Evolutionary conservation across 2,797 vertebrate genomes (phyloP), one percentile per base, ranked within the genome.

Genomic region (Corythornis leucogaster): DNA sequence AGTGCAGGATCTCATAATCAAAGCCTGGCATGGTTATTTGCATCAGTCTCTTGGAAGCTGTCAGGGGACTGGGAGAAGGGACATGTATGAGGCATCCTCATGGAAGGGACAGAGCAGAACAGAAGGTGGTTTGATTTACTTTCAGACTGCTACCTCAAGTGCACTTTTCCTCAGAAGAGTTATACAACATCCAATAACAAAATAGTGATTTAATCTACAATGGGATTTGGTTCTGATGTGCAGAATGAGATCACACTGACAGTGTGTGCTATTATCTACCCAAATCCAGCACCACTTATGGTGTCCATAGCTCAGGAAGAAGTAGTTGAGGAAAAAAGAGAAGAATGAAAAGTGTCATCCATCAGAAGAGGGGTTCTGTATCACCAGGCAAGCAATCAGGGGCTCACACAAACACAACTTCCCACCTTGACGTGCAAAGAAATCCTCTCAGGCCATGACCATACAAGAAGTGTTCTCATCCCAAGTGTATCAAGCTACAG

Each of bases 1-100:
- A 84, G 48, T 62, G 94, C 88, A 82, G 46, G 66, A 76, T 80
- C 84, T 91, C 80, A 84, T 95, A 96, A 96, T 95, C 96, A 96
- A 96, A 95, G 96, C 88, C 79, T 90, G 88, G 94, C 94, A 93
- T 15, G 0, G 80, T 81, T 88, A 80, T 90, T 94, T 92, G 83
- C 94, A 92, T 93, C 69, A 54, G 69, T 45, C 57, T 62, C 87
- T 46, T 80, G 84, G 79, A 93, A 93, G 78, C 66, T 88, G 87
- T 92, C 91, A 89, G 80, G 91, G 94, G 88, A 95, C 55, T 87
- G 75, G 82, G 70, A 67, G 75, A 77, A 89, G 62, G 84, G 84
- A 95, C 91, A 53, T 18, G 26, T 77, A 85, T 85, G 67, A 80
- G 62, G 40, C 45, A 68, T 48, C 83, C 51, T 43, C 53, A 38